Percentiles rank a stretch among this genome's conserved stretches.
phyloP scores from a whole-genome alignment of 2,888 invertebrate species.

The Polydesmus complanatus region DNA sequence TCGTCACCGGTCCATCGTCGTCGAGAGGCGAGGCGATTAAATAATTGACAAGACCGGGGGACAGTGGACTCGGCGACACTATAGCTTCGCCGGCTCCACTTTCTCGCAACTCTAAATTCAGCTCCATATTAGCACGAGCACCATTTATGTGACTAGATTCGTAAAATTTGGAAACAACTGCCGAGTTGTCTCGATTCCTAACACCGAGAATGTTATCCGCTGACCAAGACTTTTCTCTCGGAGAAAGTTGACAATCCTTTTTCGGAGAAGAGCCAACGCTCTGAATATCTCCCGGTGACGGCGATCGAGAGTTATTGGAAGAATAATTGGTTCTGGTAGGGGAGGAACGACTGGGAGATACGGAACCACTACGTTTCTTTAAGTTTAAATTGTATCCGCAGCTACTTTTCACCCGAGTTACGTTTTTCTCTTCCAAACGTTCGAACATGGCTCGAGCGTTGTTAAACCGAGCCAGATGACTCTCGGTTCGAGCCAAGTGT shows the following conservation, averaged over 20 bases:
- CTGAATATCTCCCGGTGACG: constrained; percentile 28
- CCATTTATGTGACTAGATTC: constrained; percentile 14
- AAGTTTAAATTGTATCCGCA: constrained; percentile 6
- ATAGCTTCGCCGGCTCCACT: constrained; percentile 12
- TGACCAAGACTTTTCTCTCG: constrained; percentile 17
- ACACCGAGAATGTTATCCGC: constrained; percentile 17
- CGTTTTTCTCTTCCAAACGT: constrained; percentile 47
- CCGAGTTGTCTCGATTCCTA: constrained; percentile 24
- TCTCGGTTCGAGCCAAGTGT: constrained; percentile 50
- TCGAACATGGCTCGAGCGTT: constrained; percentile 83
- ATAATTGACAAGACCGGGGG: constrained; percentile 5
- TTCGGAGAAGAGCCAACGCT: constrained; percentile 13
- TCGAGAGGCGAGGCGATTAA: background rate
- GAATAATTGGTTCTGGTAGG: constrained; percentile 13
- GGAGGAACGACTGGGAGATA: constrained; percentile 17
- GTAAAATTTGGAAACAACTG: constrained; percentile 18
- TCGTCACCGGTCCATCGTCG: background rate
- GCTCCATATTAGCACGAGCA: constrained; percentile 6
- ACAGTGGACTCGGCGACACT: constrained; percentile 8
- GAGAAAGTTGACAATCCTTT: constrained; percentile 14
- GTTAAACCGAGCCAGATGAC: constrained; percentile 79
- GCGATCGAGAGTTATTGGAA: constrained; percentile 24
- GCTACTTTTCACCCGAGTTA: constrained; percentile 42
- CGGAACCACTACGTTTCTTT: constrained; percentile 18
- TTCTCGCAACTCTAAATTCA: constrained; percentile 7